Base-by-base conservation (phyloP, 2,797 vertebrate species). In the Phrynocephalus guinanensis region DNA sequence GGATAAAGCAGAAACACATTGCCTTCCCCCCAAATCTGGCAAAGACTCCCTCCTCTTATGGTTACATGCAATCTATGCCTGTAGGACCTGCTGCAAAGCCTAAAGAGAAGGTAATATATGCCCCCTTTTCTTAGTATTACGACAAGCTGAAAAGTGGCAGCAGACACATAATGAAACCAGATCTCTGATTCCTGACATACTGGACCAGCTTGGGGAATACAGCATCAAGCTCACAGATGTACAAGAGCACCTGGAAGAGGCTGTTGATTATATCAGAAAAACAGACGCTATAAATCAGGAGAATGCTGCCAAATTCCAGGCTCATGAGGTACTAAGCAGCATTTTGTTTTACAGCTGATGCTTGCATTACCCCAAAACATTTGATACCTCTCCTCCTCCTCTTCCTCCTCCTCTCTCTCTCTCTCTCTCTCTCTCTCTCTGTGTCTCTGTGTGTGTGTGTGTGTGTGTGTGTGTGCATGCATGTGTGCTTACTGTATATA, bases 81-180 rank as follows among this genome's bases (percentile, higher is more conserved):
- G 50, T 48, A 50, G 44, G 6, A 71, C 70, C 50, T 83, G 18
- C 48, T 72, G 68, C 67, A 83, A 50, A 11, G 28, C 52, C 63
- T 56, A 30, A 15, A 33, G 44, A 83, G 78, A 52, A 18, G n/a
- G 88, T 94, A 86, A 95, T 83, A 70, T 7, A 10, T 8, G 87
- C 68, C 60, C 85, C 91, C 89, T 94, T 91, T 80, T 91, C 68
- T 78, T 92, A 97, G 97, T 96, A 86, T 86, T 97, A 83, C 94
- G 66, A 86, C 93, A 97, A 92, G 95, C 95, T 70, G 96, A 97
- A 90, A 94, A 75, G 2, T 96, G 96, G 94, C 94, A 98, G 18
- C 97, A 97, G 93, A 97, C 96, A 87, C 89, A 98, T 93, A 96
- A 98, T 38, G 95, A 93, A 88, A 98, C 97, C 0, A 96, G 97